Percentiles rank a stretch among this genome's conserved stretches.
These are phyloP conservation scores for Paedocypris sp. DNA, from an alignment of 2,113 vertebrate species.

Conservation along the genomic window DNA sequence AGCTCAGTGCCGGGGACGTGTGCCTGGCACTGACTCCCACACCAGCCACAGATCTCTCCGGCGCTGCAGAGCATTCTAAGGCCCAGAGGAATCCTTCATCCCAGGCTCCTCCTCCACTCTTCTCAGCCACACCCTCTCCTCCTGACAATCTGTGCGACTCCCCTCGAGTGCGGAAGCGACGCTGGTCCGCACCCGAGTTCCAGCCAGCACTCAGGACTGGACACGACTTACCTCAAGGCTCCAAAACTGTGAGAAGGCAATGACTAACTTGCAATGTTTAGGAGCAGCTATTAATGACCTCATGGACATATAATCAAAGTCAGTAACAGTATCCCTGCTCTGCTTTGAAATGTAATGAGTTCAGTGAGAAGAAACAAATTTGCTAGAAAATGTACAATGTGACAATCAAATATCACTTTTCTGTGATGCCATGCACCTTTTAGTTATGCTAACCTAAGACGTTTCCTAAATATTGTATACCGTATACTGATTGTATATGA, in stretches of 20 bases:
- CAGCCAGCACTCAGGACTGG: slow-evolving; percentile 40
- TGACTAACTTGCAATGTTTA: too few species aligned
- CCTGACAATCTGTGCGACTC: slow-evolving; percentile 24
- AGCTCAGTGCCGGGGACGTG: slow-evolving; percentile 59
- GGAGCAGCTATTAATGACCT: background rate
- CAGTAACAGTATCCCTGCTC: slow-evolving; percentile 3
- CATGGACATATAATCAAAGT: slow-evolving; percentile 13
- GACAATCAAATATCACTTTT: slow-evolving; percentile 54
- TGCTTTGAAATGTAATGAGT: slow-evolving; percentile 7
- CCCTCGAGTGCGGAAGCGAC: slow-evolving; percentile 54
- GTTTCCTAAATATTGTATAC: slow-evolving; percentile 59
- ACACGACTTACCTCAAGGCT: slow-evolving; percentile 64
- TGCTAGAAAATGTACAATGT: slow-evolving; percentile 46
- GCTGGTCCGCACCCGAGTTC: slow-evolving; percentile 62
- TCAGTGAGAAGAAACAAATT: background rate
- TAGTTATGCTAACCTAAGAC: slow-evolving; percentile 52
- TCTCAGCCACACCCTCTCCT: slow-evolving; percentile 14
- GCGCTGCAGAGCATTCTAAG: too few species aligned
- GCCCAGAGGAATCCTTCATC: slow-evolving; percentile 52
- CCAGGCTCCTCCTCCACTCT: slow-evolving; percentile 47
- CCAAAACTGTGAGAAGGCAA: slow-evolving; percentile 62
- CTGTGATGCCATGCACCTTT: slow-evolving; percentile 48
- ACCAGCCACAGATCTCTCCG: slow-evolving; percentile 34
- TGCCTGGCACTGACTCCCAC: slow-evolving; percentile 63
- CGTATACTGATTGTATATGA: slow-evolving; percentile 61